Evolutionary conservation across 2,113 vertebrate species (phyloP).

Genomic region (Perca fluviatilis): DNA sequence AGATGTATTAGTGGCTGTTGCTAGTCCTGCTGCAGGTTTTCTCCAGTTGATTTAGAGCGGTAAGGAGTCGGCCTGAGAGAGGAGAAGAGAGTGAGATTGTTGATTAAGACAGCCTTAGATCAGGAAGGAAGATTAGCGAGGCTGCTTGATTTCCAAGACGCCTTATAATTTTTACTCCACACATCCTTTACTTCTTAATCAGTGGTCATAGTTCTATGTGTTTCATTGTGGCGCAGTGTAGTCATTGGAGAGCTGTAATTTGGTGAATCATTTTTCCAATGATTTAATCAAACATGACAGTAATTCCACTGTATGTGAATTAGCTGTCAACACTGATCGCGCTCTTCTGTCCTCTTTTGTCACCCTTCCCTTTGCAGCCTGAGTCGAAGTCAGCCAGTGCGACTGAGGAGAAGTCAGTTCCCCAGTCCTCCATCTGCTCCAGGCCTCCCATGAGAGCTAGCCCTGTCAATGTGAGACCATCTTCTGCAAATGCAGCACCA

Average conservation of each 20-base stretch:
- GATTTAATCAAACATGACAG: constrained; percentile 68
- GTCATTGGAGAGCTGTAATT: constrained; percentile 60
- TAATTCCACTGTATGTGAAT: constrained; percentile 71
- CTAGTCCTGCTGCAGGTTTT: constrained; percentile 42
- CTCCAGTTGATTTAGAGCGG: constrained; percentile 58
- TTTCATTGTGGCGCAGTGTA: constrained; percentile 42
- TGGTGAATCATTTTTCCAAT: constrained; percentile 61
- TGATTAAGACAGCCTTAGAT: constrained; percentile 77
- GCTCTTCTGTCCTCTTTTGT: constrained; percentile 52
- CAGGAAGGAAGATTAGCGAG: constrained; percentile 64
- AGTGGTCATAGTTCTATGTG: constrained; percentile 62
- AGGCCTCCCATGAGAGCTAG: constrained; percentile 64
- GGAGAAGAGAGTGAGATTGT: constrained; percentile 50
- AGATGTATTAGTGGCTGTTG: constrained; percentile 38
- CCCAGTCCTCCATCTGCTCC: constrained; percentile 69
- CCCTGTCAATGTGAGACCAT: constrained; percentile 55
- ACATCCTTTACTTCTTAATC: constrained; percentile 66
- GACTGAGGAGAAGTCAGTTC: constrained; percentile 54
- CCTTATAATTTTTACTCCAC: constrained; percentile 68
- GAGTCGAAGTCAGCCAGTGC: constrained; percentile 57
- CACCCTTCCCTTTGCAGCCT: constrained; percentile 53
- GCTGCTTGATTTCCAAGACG: constrained; percentile 70
- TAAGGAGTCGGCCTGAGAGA: constrained; percentile 26
- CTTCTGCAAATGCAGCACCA: constrained; percentile 51
- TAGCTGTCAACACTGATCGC: constrained; percentile 66